Evolutionary conservation across 2,113 vertebrate genomes (phyloP).

Genomic region (Fregata magnificens): DNA sequence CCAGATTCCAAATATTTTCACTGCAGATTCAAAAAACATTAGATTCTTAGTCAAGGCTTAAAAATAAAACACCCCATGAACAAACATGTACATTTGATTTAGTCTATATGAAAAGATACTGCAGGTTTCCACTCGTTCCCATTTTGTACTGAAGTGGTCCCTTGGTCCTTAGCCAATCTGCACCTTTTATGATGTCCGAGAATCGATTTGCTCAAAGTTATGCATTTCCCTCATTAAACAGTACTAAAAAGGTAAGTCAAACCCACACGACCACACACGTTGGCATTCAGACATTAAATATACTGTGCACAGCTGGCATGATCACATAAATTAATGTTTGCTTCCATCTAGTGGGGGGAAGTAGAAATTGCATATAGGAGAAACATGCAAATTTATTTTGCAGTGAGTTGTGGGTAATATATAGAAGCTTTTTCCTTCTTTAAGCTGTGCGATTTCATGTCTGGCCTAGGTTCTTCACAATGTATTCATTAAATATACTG

Average conservation of each 20-base stretch:
- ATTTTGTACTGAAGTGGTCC: background rate
- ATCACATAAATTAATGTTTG: conserved; percentile 51
- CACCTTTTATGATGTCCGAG: conserved; percentile 17
- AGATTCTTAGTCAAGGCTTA: background rate
- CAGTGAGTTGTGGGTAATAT: background rate
- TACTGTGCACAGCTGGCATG: background rate
- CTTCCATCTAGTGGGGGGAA: conserved; percentile 67
- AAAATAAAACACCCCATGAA: background rate
- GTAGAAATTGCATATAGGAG: background rate
- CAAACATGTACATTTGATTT: background rate
- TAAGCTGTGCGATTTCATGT: background rate
- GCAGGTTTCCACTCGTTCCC: background rate
- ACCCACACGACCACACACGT: conserved; percentile 59
- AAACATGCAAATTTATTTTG: background rate
- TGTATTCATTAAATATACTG: rapidly evolving
- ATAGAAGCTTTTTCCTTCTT: background rate
- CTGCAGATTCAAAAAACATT: background rate
- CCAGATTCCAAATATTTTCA: background rate
- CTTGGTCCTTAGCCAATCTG: background rate
- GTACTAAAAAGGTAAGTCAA: background rate
- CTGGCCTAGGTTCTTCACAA: rapidly evolving
- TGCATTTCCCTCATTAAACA: conserved; percentile 20
- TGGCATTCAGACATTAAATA: background rate
- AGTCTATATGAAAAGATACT: background rate
- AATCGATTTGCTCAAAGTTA: conserved; percentile 15